These are phyloP conservation scores for Drosophila vallismaia DNA, from an alignment of 2,888 invertebrate genomes.

Conservation along the genomic window DNA sequence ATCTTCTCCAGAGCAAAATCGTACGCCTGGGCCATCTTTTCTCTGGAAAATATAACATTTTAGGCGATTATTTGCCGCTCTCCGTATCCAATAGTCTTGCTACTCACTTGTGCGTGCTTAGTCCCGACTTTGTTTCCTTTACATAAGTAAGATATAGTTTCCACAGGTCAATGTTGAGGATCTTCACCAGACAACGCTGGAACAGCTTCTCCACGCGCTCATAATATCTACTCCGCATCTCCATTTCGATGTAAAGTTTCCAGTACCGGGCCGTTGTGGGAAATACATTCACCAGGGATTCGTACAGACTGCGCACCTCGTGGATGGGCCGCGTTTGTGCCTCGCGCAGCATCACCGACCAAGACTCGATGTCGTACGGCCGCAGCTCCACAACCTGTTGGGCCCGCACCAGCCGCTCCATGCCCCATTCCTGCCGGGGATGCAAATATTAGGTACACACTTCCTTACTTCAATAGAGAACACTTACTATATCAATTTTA, in stretches of 20 bases:
- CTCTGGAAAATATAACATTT: conserved; percentile 86
- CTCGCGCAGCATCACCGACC: conserved; percentile 97
- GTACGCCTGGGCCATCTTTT: conserved; percentile 99
- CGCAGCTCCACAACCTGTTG: conserved; percentile 94
- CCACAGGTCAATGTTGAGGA: conserved; percentile 99
- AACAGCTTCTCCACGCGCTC: conserved; percentile 99
- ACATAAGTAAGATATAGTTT: conserved; percentile 98
- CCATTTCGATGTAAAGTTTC: conserved; percentile 99
- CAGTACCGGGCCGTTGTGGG: conserved; percentile 98
- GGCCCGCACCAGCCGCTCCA: conserved; percentile 92
- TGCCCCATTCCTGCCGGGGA: conserved; percentile 91
- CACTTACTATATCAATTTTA: conserved; percentile 84
- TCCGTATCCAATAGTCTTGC: background rate
- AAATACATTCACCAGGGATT: conserved; percentile 96
- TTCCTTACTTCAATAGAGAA: background rate
- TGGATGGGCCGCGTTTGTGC: conserved; percentile 94
- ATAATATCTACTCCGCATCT: conserved; percentile 98
- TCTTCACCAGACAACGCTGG: conserved; percentile 98
- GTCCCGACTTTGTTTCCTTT: conserved; percentile 97
- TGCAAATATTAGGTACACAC: background rate
- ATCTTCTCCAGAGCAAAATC: conserved; percentile 99
- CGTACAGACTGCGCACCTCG: conserved; percentile 96
- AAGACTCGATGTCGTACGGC: conserved; percentile 97
- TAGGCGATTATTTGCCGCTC: background rate
- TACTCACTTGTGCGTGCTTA: conserved; percentile 96